A percentile compares a stretch with the other conserved stretches of the same genome.
phyloP scores from a whole-genome alignment of 2,888 invertebrate genomes.

The Mythimna loreyi region DNA sequence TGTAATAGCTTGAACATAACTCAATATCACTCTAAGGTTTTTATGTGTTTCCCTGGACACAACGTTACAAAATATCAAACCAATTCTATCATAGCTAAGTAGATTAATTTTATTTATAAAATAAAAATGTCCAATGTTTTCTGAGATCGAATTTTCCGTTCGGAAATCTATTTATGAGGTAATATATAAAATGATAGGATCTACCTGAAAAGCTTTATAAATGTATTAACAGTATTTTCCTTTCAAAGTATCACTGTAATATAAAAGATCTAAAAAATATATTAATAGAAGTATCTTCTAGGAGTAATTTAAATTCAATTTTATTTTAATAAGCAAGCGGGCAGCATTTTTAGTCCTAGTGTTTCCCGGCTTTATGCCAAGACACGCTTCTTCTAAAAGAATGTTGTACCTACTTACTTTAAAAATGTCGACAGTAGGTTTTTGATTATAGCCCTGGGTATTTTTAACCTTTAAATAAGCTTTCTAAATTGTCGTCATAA shows the following conservation, averaged over 20 bases:
- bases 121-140: conserved; percentile 22
- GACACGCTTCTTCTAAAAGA: conserved; percentile 31
- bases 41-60: not conserved
- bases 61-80: not conserved
- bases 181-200: too few species aligned
- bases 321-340: conserved; percentile 31
- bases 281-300: conserved; percentile 1
- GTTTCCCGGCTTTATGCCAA: conserved; percentile 34
- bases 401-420: conserved; percentile 6
- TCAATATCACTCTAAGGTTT: not conserved
- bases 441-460: not conserved
- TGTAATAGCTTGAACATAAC: not conserved
- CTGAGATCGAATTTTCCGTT: conserved; percentile 5
- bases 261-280: conserved; percentile 1
- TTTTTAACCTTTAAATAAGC: not conserved
- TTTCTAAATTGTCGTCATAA: not conserved
- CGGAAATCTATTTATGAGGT: conserved; percentile 15
- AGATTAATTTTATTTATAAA: conserved; percentile 8
- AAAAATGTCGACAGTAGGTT: not conserved
- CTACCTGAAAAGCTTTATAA: conserved; percentile 15
- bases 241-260: not conserved
- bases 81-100: conserved; percentile 11
- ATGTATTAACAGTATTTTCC: conserved; percentile 9
- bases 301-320: conserved; percentile 37
- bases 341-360: conserved; percentile 15